Conservation (phyloP, 2,113 vertebrate species). For the Elachura formosa region DNA sequence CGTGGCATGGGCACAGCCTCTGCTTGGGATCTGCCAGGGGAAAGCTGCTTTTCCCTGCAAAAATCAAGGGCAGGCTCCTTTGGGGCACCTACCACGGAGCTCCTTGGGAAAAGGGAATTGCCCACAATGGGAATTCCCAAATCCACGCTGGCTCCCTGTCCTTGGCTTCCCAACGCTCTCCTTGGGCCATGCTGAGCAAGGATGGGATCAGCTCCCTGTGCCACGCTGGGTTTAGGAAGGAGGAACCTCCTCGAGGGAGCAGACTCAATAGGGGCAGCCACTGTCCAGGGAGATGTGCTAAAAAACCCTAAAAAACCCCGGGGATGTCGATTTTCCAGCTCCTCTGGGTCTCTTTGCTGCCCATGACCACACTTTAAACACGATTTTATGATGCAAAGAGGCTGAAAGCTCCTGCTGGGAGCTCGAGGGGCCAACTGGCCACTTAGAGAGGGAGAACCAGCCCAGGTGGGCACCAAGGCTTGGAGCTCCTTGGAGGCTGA, state of each 20-base stretch:
- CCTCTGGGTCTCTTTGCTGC: neutral
- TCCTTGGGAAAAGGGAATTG: too few species aligned
- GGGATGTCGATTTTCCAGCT: neutral
- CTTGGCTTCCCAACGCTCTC: neutral
- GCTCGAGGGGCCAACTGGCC: neutral
- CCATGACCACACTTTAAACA: conserved; percentile 20
- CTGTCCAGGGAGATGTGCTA: neutral
- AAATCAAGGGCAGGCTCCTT: neutral
- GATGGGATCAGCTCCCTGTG: neutral
- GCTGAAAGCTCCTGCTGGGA: neutral
- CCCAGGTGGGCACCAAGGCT: neutral
- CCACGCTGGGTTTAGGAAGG: neutral
- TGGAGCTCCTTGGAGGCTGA: neutral
- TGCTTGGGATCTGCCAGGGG: neutral
- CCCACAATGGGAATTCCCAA: too few species aligned
- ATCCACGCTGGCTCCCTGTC: fast-evolving
- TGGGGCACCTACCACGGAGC: too few species aligned
- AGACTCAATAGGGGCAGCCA: neutral
- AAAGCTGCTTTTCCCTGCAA: neutral
- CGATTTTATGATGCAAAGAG: neutral
- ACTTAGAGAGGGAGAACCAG: neutral
- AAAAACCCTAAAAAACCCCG: neutral
- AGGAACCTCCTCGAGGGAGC: neutral
- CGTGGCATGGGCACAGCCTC: neutral
- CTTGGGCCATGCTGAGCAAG: fast-evolving